These are phyloP conservation scores for Casuarius casuarius DNA, from an alignment of 2,113 vertebrate genomes.

Conservation along the genomic window DNA sequence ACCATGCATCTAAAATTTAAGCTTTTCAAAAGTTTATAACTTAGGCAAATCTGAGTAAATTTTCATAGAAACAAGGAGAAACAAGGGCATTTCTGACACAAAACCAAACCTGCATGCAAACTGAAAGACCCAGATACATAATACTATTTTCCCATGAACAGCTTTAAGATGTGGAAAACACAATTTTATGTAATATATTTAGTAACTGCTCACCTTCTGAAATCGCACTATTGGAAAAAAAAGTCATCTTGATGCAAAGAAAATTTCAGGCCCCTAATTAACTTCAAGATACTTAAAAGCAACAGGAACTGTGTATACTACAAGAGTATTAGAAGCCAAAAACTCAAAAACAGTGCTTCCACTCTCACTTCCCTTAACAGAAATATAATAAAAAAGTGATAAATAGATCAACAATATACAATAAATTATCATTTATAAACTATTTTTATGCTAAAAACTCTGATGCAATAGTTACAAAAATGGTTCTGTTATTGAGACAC, in stretches of 20 bases:
- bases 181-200: background rate
- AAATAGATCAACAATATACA: background rate
- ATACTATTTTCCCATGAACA: background rate
- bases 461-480: background rate
- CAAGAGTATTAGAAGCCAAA: background rate
- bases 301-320: background rate
- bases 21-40: background rate
- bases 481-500: background rate
- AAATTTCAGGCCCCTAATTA: background rate
- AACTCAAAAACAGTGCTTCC: background rate
- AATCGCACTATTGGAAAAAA: background rate
- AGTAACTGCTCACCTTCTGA: background rate
- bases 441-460: background rate
- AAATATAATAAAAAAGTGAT: background rate
- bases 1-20: background rate
- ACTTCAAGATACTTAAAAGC: background rate
- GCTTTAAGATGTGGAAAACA: background rate
- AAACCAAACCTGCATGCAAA: background rate
- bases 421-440: background rate
- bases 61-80: background rate
- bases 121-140: background rate
- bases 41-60: background rate
- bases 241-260: background rate
- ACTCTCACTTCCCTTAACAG: background rate
- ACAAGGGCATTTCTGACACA: background rate